Evolutionary conservation across 2,113 vertebrate genomes (phyloP).

Genomic region (Chaetops frenatus): DNA sequence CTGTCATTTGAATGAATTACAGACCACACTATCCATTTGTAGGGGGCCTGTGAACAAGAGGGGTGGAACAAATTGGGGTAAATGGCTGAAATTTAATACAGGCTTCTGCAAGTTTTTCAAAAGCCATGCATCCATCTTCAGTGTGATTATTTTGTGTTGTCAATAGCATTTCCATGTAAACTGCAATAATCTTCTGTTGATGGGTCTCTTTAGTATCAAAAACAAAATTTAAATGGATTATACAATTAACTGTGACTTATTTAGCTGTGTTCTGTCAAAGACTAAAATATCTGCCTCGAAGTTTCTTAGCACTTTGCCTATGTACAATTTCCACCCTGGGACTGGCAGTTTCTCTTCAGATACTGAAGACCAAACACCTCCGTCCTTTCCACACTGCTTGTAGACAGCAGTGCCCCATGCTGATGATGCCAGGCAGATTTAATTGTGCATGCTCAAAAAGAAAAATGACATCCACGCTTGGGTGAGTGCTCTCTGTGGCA

Average conservation of each 20-base stretch:
- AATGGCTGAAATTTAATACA: not conserved
- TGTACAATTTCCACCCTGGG: not conserved
- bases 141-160: not conserved
- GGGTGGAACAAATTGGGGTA: not conserved
- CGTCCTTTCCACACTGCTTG: not conserved
- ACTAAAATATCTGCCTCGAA: not conserved
- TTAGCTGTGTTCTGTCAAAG: not conserved
- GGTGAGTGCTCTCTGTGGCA: conserved; percentile 58
- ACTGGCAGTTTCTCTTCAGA: not conserved
- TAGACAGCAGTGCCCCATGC: not conserved
- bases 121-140: not conserved
- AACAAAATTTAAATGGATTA: not conserved
- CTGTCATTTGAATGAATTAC: not conserved
- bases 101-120: not conserved
- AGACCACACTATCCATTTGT: not conserved
- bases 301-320: not conserved
- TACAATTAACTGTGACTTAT: not conserved
- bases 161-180: not conserved
- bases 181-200: not conserved
- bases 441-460: conserved; percentile 58
- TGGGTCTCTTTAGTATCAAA: not conserved
- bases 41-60: not conserved
- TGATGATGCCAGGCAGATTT: conserved; percentile 57
- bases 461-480: conserved; percentile 45
- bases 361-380: not conserved